Conservation (phyloP, 2,888 invertebrate species). For the Diabrotica balteata region DNA sequence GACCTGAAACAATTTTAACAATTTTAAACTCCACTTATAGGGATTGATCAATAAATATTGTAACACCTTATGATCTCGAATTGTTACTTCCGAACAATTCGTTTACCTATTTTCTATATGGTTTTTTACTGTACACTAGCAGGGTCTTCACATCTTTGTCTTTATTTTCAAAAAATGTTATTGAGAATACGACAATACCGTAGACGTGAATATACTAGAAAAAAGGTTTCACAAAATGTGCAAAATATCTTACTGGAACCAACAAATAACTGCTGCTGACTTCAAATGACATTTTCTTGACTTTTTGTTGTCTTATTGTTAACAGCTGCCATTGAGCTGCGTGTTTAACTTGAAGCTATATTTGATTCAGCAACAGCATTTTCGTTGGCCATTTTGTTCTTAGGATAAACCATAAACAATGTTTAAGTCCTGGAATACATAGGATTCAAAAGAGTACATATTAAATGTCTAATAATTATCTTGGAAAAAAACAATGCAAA, state of each 20-base stretch:
- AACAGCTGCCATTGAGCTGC: no score
- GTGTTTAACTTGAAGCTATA: no score
- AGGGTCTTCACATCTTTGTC: slow-evolving; percentile 1
- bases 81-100: slow-evolving; percentile 18
- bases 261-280: background rate
- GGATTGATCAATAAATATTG: slow-evolving; percentile 14
- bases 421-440: no score
- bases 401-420: no score
- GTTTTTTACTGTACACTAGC: slow-evolving; percentile 34
- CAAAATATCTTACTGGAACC: slow-evolving; percentile 9
- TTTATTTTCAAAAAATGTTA: slow-evolving; percentile 2
- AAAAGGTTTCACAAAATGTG: slow-evolving; percentile 33
- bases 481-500: no score
- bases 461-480: no score
- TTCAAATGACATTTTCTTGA: background rate
- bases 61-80: slow-evolving; percentile 15
- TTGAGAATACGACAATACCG: slow-evolving; percentile 21
- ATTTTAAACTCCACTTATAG: slow-evolving; percentile 9
- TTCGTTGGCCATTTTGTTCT: no score
- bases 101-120: slow-evolving; percentile 31
- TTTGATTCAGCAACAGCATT: no score
- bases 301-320: no score
- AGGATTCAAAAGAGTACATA: no score
- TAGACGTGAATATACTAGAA: slow-evolving; percentile 17
- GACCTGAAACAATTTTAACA: slow-evolving; percentile 4